Evolutionary conservation across 1,140 invertebrate genomes (phyloP).

Genomic region (Eufriesea mexicana): DNA sequence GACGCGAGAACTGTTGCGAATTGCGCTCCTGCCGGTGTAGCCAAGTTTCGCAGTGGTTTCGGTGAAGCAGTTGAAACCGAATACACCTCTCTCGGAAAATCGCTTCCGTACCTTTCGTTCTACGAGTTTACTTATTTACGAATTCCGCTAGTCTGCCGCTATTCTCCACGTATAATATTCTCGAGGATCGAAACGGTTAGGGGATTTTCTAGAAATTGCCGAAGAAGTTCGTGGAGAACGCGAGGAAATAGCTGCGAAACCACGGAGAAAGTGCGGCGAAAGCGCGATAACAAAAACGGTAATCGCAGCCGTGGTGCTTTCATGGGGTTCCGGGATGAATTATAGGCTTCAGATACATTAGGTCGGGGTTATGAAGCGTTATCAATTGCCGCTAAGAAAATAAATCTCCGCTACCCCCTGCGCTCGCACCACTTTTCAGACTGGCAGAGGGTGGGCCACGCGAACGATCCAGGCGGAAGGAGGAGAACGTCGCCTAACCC

Average conservation of each 20-base stretch:
- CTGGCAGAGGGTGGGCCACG: conserved; percentile 20
- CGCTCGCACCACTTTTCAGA: conserved; percentile 34
- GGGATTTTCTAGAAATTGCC: background rate
- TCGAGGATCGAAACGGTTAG: no score
- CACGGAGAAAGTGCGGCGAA: no score
- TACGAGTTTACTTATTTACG: background rate
- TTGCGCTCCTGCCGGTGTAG: background rate
- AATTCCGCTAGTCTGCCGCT: no score
- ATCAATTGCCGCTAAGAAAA: conserved; percentile 61
- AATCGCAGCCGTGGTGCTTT: background rate
- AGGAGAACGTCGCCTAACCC: background rate
- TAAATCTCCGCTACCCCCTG: conserved; percentile 54
- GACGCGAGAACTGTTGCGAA: conserved; percentile 23
- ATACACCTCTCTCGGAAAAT: background rate
- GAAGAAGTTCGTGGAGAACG: no score
- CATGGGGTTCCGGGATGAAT: conserved; percentile 38
- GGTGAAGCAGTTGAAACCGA: background rate
- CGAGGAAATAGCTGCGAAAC: background rate
- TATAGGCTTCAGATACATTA: conserved; percentile 56
- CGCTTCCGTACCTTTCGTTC: background rate
- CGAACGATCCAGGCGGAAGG: background rate
- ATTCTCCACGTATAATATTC: no score
- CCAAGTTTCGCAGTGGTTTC: background rate
- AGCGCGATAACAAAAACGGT: background rate
- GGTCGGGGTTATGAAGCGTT: conserved; percentile 54